Percentiles rank a stretch among this genome's conserved stretches.
Conservation (phyloP, 2,113 vertebrate genomes). For the Hippoglossus stenolepis region DNA sequence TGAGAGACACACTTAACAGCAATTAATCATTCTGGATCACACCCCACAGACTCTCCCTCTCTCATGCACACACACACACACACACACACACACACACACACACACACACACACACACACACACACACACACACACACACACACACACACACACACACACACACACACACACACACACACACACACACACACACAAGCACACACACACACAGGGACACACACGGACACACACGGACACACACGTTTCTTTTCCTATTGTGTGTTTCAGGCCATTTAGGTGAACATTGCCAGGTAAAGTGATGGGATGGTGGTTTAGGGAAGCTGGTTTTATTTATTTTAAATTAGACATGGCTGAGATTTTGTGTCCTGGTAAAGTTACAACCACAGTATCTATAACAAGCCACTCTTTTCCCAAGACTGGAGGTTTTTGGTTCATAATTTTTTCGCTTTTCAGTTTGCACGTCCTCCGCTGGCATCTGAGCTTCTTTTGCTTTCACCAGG, state of each 20-base stretch:
- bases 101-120: not conserved
- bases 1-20: slow-evolving; percentile 85
- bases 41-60: slow-evolving; percentile 39
- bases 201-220: not conserved
- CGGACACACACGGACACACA: not conserved
- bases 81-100: not conserved
- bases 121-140: not conserved
- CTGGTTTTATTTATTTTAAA: not conserved
- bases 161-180: not conserved
- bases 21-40: slow-evolving; percentile 88
- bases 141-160: not conserved
- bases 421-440: not conserved
- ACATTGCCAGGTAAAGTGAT: not conserved
- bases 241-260: slow-evolving; percentile 2
- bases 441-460: not conserved
- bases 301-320: not conserved
- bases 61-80: not conserved
- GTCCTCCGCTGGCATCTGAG: not conserved
- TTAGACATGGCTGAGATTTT: too few species aligned
- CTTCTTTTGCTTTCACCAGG: not conserved
- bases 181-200: not conserved
- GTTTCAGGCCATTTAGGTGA: slow-evolving; percentile 28
- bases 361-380: not conserved
- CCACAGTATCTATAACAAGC: not conserved
- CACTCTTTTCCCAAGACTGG: not conserved